These are phyloP conservation scores for Scrobipalpa costella DNA, from an alignment of 2,888 invertebrate genomes.

Conservation along the genomic window DNA sequence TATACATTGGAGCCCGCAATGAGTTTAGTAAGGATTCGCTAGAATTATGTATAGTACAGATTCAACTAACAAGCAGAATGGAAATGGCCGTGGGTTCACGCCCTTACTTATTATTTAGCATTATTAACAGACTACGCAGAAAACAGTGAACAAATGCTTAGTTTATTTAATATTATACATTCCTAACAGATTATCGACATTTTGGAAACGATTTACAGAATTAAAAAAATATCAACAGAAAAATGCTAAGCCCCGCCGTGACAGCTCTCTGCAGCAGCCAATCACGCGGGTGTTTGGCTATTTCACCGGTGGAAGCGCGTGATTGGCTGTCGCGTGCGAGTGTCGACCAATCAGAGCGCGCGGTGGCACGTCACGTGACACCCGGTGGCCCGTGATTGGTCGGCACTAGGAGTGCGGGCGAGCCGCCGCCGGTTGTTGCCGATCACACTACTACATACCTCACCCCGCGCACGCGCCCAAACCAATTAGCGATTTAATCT, in stretches of 20 bases:
- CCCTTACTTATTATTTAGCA: background rate
- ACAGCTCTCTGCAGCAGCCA: slow-evolving; percentile 1
- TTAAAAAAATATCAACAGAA: background rate
- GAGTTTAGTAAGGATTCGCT: background rate
- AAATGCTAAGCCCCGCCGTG: background rate
- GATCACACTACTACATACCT: slow-evolving; percentile 45
- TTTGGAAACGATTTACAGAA: slow-evolving; percentile 10
- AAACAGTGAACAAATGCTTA: slow-evolving; percentile 20
- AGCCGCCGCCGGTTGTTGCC: slow-evolving; percentile 23
- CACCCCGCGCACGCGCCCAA: slow-evolving; percentile 51
- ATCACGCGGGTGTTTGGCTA: background rate
- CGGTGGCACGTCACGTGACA: background rate
- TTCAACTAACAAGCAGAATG: slow-evolving; percentile 16
- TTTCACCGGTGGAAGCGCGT: background rate
- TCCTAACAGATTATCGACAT: slow-evolving; percentile 16
- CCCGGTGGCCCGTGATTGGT: slow-evolving; percentile 12
- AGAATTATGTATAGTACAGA: slow-evolving; percentile 14
- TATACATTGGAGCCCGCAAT: slow-evolving; percentile 14
- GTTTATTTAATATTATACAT: slow-evolving; percentile 15
- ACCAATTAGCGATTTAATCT: slow-evolving; percentile 50
- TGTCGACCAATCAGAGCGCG: slow-evolving; percentile 6
- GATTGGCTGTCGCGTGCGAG: slow-evolving; percentile 10
- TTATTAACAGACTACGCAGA: background rate
- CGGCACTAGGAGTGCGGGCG: slow-evolving; percentile 2
- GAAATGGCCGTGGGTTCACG: slow-evolving; percentile 5